Conservation (phyloP, 2,113 vertebrate species). For the Oostethus manadensis region DNA sequence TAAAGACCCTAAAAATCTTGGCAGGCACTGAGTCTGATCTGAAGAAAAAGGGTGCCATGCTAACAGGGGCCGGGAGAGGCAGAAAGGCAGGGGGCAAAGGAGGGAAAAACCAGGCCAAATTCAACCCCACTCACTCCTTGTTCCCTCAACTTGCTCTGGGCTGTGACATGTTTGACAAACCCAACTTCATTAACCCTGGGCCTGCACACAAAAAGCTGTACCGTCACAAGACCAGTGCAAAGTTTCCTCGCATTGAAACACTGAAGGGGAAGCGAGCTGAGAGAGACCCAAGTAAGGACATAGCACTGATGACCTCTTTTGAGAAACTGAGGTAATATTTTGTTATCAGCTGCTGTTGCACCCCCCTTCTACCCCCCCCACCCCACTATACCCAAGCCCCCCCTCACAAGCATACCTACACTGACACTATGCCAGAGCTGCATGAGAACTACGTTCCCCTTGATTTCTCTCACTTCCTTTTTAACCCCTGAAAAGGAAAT, state of each 20-base stretch:
- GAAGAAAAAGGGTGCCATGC: slow-evolving; percentile 83
- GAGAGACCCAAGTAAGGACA: slow-evolving; percentile 90
- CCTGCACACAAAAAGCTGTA: slow-evolving; percentile 99
- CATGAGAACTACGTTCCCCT: slow-evolving; percentile 86
- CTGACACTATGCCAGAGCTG: slow-evolving; percentile 86
- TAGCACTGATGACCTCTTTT: slow-evolving; percentile 93
- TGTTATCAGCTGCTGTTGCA: slow-evolving; percentile 88
- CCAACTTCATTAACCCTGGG: slow-evolving; percentile 90
- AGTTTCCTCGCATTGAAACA: slow-evolving; percentile 93
- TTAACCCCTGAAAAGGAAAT: slow-evolving; percentile 72
- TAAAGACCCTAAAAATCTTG: slow-evolving; percentile 98
- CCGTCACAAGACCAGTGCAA: slow-evolving; percentile 97
- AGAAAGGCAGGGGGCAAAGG: slow-evolving; percentile 85
- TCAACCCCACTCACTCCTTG: slow-evolving; percentile 75
- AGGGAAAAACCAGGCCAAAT: slow-evolving; percentile 86
- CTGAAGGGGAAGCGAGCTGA: slow-evolving; percentile 91
- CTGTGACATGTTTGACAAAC: slow-evolving; percentile 90
- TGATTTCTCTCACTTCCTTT: slow-evolving; percentile 70
- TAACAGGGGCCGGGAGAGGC: slow-evolving; percentile 77
- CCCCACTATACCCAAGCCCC: slow-evolving; percentile 62
- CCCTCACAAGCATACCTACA: slow-evolving; percentile 70
- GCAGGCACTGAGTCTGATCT: slow-evolving; percentile 90
- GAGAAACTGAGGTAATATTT: slow-evolving; percentile 99
- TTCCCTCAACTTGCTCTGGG: slow-evolving; percentile 80
- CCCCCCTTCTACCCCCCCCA: slow-evolving; percentile 58